These are phyloP conservation scores for Siniperca knerii DNA, from an alignment of 2,113 vertebrate genomes.

Conservation along the genomic window DNA sequence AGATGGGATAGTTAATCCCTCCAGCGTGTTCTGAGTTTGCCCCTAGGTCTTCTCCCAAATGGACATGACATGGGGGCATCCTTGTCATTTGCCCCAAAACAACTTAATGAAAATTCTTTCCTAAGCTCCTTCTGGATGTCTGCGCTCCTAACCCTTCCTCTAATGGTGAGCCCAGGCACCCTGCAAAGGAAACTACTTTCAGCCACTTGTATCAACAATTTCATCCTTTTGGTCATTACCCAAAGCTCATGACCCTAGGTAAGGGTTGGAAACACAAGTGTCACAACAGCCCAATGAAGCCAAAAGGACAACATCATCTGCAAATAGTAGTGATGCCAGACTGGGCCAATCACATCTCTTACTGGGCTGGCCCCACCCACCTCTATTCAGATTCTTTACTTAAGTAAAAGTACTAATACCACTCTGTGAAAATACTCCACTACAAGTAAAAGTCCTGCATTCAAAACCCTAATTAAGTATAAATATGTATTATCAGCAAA, in stretches of 20 bases:
- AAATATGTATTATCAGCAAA: no score
- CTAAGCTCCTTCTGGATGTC: neutral
- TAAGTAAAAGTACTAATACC: no score
- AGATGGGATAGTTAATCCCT: neutral
- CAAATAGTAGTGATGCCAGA: neutral
- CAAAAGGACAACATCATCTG: neutral
- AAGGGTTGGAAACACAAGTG: no score
- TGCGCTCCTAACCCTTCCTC: neutral
- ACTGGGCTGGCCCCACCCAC: no score
- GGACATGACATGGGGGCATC: neutral
- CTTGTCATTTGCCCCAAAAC: neutral
- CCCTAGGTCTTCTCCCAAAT: neutral
- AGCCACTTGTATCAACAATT: neutral
- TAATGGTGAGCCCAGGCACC: neutral
- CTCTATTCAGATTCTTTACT: no score
- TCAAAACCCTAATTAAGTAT: no score
- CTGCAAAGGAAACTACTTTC: neutral
- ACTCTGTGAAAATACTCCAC: no score
- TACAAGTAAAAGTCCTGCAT: no score
- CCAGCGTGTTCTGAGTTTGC: neutral
- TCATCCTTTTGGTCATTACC: neutral
- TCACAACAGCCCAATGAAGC: neutral
- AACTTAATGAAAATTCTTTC: neutral
- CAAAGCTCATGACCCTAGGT: neutral
- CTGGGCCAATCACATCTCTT: no score